These are phyloP conservation scores for Magallana nippona DNA, from an alignment of 2,888 invertebrate species.

Conservation along the genomic window DNA sequence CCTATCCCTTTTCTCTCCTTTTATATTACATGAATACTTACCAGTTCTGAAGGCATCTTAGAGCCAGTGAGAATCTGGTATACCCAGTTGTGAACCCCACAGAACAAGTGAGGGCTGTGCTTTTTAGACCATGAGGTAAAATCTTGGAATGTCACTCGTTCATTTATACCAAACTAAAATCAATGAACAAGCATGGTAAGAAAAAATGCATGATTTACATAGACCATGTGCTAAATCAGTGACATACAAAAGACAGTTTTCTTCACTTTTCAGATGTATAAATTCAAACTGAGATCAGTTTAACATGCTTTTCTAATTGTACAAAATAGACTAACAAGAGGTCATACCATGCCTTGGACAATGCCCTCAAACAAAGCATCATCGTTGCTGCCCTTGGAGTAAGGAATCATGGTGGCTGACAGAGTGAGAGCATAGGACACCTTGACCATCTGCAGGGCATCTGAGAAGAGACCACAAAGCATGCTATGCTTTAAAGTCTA, in stretches of 20 bases:
- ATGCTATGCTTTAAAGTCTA: too few species aligned
- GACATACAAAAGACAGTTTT: too few species aligned
- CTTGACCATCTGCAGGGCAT: slow-evolving; percentile 70
- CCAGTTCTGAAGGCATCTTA: slow-evolving; percentile 70
- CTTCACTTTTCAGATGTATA: too few species aligned
- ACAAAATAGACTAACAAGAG: not conserved
- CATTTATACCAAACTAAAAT: slow-evolving; percentile 72
- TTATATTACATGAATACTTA: slow-evolving; percentile 41
- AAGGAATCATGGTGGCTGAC: slow-evolving; percentile 69
- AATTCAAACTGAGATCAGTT: too few species aligned
- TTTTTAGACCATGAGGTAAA: slow-evolving; percentile 68
- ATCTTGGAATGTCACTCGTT: slow-evolving; percentile 60
- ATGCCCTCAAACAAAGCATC: slow-evolving; percentile 69
- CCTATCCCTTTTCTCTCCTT: too few species aligned
- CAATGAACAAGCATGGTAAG: not conserved
- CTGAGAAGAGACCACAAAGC: slow-evolving; percentile 57
- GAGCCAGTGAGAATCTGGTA: slow-evolving; percentile 72
- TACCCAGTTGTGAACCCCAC: slow-evolving; percentile 75
- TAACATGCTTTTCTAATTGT: too few species aligned
- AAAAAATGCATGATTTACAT: not conserved
- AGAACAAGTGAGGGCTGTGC: slow-evolving; percentile 71
- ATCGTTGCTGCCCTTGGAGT: slow-evolving; percentile 62
- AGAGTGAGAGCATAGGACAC: slow-evolving; percentile 71
- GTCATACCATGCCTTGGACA: slow-evolving; percentile 70
- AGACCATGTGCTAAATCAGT: too few species aligned